phyloP scores from a whole-genome alignment of 2,113 vertebrate species.

The Mohoua ochrocephala region DNA sequence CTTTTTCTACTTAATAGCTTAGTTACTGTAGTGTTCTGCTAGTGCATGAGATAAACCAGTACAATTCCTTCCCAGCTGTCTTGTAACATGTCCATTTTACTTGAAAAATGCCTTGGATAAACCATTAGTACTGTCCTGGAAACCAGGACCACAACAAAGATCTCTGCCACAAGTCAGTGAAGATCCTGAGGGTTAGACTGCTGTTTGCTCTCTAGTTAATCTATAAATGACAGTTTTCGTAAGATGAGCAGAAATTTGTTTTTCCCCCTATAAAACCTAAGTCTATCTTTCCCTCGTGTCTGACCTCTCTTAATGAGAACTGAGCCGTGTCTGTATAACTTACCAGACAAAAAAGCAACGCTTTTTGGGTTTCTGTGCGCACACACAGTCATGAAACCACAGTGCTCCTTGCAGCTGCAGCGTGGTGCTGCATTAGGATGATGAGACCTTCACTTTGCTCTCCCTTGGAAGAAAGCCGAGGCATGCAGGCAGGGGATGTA shows the following conservation, averaged over 20 bases:
- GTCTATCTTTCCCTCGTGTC: neutral
- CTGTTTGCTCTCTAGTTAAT: neutral
- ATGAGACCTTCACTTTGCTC: neutral
- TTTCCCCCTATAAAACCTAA: neutral
- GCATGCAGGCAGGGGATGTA: neutral
- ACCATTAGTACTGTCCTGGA: neutral
- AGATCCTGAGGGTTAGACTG: neutral
- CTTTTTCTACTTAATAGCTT: neutral
- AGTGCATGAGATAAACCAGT: neutral
- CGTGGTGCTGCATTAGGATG: fast-evolving
- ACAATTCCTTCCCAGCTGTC: neutral
- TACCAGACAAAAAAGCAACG: neutral
- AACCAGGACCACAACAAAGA: neutral
- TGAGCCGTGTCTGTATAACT: neutral
- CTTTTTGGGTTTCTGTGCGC: neutral
- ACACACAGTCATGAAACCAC: neutral
- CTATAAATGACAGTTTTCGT: neutral
- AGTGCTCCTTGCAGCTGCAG: neutral
- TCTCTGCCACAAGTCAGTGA: neutral
- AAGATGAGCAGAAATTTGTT: neutral
- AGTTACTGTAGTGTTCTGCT: neutral
- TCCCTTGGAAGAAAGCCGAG: neutral
- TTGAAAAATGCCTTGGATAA: neutral
- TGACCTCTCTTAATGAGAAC: neutral
- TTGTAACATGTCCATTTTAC: neutral